Evolutionary conservation across 2,888 invertebrate species (phyloP), one percentile per base, ranked within the genome.

Genomic region (Acrocera orbiculus): DNA sequence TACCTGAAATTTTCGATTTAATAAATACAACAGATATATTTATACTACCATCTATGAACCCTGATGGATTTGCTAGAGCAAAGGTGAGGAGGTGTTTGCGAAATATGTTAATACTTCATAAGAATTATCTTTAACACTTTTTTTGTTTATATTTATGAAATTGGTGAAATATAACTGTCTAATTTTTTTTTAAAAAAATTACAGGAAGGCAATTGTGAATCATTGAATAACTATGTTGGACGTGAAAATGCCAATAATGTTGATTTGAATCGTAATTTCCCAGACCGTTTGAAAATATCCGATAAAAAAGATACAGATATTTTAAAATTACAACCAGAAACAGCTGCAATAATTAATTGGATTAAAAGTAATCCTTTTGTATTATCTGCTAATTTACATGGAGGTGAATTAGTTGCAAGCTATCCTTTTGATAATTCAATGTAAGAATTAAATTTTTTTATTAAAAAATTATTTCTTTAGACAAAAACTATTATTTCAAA

Each of bases 21-120:
- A 70, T 98, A 2, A 76, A 95, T 51, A 66, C 62, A 4, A 93
- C 90, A 0, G 83, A 95, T 52, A 87, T 98, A 42, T 92, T 80
- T 58, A 63, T 99, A 47, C 81, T 98, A 86, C 95, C 96, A 1
- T 82, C 90, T 0, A 75, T 98, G 72, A 98, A 98, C 64, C 98
- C 98, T 22, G 72, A 98, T 69, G 98, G 98, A 11, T 95, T 77
- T 65, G 86, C 85, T 54, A 69, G 66, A 36, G 81, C 92, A 32
- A 52, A 67, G 69, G 83, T 83, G 62, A 63, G 19, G 8, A 19
- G 8, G 8, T n/a, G n/a, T n/a, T n/a, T n/a, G n/a, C n/a, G n/a
- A n/a, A n/a, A n/a, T n/a, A n/a, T n/a, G n/a, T n/a, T n/a, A n/a
- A n/a, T n/a, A n/a, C n/a, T n/a, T n/a, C n/a, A n/a, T n/a, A n/a